These are phyloP conservation scores for Kryptolebias marmoratus DNA, from an alignment of 2,113 vertebrate genomes.

Conservation along the genomic window DNA sequence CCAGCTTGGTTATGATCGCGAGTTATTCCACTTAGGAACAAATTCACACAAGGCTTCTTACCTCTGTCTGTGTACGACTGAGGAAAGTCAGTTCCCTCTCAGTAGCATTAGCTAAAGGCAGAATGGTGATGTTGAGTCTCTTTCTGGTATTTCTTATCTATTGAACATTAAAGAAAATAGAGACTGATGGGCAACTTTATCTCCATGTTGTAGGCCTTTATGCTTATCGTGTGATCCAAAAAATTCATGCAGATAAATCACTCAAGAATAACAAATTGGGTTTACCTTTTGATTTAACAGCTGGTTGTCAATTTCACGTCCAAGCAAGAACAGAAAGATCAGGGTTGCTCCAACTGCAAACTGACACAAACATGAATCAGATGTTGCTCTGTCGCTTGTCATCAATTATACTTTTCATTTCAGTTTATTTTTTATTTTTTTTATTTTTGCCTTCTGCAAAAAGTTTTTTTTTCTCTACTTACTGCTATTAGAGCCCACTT, in stretches of 20 bases:
- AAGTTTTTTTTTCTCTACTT: slow-evolving; percentile 7
- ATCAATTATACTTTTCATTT: neutral
- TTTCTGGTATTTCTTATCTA: neutral
- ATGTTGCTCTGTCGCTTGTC: neutral
- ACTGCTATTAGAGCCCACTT: slow-evolving; percentile 61
- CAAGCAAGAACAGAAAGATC: slow-evolving; percentile 16
- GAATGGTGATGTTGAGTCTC: fast-evolving
- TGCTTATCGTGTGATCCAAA: too few species aligned
- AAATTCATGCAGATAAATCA: too few species aligned
- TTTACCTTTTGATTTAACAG: too few species aligned
- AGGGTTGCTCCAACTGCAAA: slow-evolving; percentile 56
- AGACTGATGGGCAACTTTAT: neutral
- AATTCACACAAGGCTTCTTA: slow-evolving; percentile 22
- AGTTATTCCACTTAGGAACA: too few species aligned
- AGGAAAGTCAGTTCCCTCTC: fast-evolving
- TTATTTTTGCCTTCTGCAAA: neutral
- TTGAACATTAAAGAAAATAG: neutral
- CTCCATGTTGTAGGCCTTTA: too few species aligned
- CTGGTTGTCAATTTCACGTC: neutral
- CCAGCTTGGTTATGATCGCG: too few species aligned
- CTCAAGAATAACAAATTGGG: too few species aligned
- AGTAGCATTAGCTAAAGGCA: slow-evolving; percentile 18
- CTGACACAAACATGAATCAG: slow-evolving; percentile 27
- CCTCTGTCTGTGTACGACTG: neutral
- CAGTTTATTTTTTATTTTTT: neutral